Percentiles rank a stretch among this genome's conserved stretches.
Evolutionary conservation across 2,888 invertebrate genomes (phyloP).

Genomic region (Scaptomyza flava): DNA sequence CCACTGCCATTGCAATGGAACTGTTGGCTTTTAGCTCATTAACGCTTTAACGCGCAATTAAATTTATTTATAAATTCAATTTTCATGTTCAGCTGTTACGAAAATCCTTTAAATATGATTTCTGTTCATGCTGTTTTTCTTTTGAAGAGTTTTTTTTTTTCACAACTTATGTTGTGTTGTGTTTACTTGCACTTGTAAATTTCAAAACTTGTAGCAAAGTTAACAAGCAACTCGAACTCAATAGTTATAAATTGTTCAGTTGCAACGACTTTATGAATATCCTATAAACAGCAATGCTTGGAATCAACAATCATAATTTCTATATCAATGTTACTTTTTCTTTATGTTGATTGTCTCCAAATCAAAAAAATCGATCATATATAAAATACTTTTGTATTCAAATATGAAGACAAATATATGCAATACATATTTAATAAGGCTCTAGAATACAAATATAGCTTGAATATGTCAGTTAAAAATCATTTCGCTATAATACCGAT

Average conservation of each 20-base stretch:
- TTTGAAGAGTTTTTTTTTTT: constrained; percentile 11
- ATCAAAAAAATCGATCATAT: not conserved
- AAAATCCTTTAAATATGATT: constrained; percentile 16
- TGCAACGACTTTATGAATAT: not conserved
- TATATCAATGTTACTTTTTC: too few relatives aligned
- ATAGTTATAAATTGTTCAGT: not conserved
- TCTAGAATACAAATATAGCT: too few relatives aligned
- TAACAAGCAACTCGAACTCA: constrained; percentile 8
- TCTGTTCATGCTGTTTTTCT: not conserved
- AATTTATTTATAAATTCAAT: constrained; percentile 33
- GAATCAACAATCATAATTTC: too few relatives aligned
- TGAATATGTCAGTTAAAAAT: not conserved
- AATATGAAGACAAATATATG: too few relatives aligned
- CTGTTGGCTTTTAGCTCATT: constrained; percentile 48
- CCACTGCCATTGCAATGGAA: not conserved
- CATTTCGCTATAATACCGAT: not conserved
- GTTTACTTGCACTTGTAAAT: constrained; percentile 31
- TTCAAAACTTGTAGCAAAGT: constrained; percentile 21
- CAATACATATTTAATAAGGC: not conserved
- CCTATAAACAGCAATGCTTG: not conserved
- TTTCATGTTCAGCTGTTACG: constrained; percentile 13
- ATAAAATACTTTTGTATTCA: not conserved
- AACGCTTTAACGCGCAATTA: constrained; percentile 66
- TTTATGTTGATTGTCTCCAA: not conserved
- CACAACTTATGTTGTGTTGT: constrained; percentile 14